Base-by-base conservation (phyloP, 1,140 invertebrate genomes). In the Bombus confusus region DNA sequence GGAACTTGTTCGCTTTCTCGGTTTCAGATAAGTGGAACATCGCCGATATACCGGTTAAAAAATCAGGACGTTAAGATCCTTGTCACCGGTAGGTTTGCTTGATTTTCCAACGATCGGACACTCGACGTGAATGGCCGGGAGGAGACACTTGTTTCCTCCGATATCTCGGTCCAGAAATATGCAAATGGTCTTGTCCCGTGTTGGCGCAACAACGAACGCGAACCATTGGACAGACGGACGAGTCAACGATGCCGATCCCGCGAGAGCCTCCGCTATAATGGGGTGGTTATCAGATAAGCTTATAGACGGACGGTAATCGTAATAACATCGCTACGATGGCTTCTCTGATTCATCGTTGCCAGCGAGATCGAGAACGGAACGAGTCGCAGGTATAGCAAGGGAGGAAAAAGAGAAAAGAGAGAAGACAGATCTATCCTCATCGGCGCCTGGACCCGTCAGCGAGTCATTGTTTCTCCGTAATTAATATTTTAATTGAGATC, bases 401-500 rank as follows among this genome's bases (percentile, higher is more conserved):
- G 31, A 83, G 83, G 66, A 62, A 83, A 80, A 41, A 18, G 12
- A 6, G 52, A 34, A 39, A 77, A 78, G 37, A 59, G 80, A 77
- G 72, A 84, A 66, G 80, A 76, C 47, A 47, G 47, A 71, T 79
- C 71, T 64, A 75, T 68, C 80, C 73, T 79, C 66, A 74, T 80
- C 76, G 83, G 69, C 80, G 86, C 84, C 86, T 91, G 75, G 31
- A 77, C 86, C 85, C 85, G 86, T 91, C 89, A 87, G 69, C 87
- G 82, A 88, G 90, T 92, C 91, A 93, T 92, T 92, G 93, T 93
- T 92, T 87, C 87, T 57, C 73, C 85, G 89, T 93, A 93, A 94
- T 95, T 94, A 95, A 94, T 95, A 94, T 94, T 95, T 94, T 94
- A 94, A 94, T 95, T 93, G 92, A 92, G 93, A 95, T 93, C 91